Evolutionary conservation across 2,797 vertebrate genomes (phyloP).

Genomic region (Myiothlypis coronata): DNA sequence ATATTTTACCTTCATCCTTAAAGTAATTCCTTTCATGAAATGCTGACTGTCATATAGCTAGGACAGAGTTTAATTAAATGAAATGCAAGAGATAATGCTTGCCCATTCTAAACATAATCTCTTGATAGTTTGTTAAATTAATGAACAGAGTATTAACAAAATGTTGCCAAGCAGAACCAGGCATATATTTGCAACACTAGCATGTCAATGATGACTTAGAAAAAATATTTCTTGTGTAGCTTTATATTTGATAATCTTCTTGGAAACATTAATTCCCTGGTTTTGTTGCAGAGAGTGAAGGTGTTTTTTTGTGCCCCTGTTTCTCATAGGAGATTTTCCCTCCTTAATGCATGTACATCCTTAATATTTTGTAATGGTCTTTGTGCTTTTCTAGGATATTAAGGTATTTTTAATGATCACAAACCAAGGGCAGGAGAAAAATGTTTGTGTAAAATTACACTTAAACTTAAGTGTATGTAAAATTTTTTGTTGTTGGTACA

Average conservation of each 20-base stretch:
- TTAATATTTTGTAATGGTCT: neutral
- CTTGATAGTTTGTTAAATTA: conserved; percentile 75
- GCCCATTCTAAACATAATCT: conserved; percentile 63
- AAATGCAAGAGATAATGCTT: conserved; percentile 70
- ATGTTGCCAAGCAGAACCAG: conserved; percentile 59
- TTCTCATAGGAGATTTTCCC: neutral
- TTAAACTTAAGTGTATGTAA: neutral
- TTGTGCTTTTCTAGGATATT: neutral
- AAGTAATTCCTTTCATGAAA: conserved; percentile 62
- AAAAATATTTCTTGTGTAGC: neutral
- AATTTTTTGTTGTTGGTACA: neutral
- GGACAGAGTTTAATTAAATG: conserved; percentile 75
- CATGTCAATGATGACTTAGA: neutral
- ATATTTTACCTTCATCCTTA: conserved; percentile 63
- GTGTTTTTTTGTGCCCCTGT: neutral
- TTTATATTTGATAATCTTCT: conserved; percentile 14
- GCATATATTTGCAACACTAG: conserved; percentile 20
- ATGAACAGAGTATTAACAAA: conserved; percentile 63
- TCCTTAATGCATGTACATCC: neutral
- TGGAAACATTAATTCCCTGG: neutral
- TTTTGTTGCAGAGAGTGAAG: neutral
- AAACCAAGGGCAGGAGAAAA: neutral
- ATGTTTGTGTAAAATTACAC: neutral
- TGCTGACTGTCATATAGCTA: conserved; percentile 69
- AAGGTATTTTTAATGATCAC: neutral